Conservation (phyloP, 2,113 vertebrate species). For the Pseudorhombus dupliciocellatus region DNA sequence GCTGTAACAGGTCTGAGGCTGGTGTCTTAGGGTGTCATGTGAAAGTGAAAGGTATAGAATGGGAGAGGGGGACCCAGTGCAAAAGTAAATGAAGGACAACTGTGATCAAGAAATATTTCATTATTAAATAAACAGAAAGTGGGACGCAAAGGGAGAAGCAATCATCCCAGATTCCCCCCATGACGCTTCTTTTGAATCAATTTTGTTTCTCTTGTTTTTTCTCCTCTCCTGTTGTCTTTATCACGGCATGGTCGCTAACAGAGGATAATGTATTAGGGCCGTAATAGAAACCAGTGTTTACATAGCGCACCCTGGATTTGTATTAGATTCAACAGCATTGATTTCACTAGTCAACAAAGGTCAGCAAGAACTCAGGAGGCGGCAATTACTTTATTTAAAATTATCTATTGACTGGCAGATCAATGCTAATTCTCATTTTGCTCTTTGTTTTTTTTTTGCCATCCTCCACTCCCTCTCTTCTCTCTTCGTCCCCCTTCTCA, state of each 20-base stretch:
- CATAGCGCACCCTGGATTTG: slow-evolving; percentile 90
- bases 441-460: slow-evolving; percentile 79
- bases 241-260: slow-evolving; percentile 83
- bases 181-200: slow-evolving; percentile 64
- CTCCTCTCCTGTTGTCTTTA: slow-evolving; percentile 65
- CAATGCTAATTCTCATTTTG: slow-evolving; percentile 98
- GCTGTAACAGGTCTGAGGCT: not conserved
- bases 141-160: slow-evolving; percentile 48
- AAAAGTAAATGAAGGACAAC: slow-evolving; percentile 47
- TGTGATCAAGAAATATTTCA: slow-evolving; percentile 35
- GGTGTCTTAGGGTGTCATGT: not conserved
- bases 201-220: slow-evolving; percentile 58
- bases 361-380: slow-evolving; percentile 96
- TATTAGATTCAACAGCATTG: slow-evolving; percentile 98
- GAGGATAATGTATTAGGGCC: slow-evolving; percentile 85
- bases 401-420: slow-evolving; percentile 95
- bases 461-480: slow-evolving; percentile 49
- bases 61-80: not conserved
- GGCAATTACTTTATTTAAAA: slow-evolving; percentile 99
- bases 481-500: slow-evolving; percentile 57
- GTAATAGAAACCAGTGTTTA: slow-evolving; percentile 98
- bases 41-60: not conserved
- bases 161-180: slow-evolving; percentile 57
- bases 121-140: slow-evolving; percentile 35
- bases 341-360: slow-evolving; percentile 98